phyloP scores from a whole-genome alignment of 2,797 vertebrate genomes.

The Garrulus glandarius region DNA sequence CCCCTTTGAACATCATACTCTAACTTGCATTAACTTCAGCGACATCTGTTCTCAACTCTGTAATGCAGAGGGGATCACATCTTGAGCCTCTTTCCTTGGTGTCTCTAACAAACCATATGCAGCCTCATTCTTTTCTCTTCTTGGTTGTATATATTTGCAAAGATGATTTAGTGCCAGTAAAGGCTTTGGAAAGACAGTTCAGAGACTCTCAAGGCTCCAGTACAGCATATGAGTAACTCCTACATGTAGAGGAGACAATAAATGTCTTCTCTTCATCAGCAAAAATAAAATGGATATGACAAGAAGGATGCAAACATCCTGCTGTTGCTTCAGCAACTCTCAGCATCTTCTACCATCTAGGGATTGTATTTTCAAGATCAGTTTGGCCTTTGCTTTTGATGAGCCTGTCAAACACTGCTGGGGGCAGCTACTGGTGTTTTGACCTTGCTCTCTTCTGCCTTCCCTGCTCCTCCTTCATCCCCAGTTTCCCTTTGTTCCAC shows the following conservation, averaged over 20 bases:
- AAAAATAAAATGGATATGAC: conserved; percentile 1
- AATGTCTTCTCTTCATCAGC: neutral
- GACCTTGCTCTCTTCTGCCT: neutral
- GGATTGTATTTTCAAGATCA: neutral
- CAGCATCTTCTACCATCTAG: neutral
- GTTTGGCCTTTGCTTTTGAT: neutral
- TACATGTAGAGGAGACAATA: neutral
- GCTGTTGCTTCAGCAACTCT: neutral
- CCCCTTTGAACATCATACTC: neutral
- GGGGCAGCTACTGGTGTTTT: neutral
- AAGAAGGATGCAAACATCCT: neutral
- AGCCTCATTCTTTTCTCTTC: neutral
- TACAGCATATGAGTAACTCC: neutral
- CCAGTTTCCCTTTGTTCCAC: neutral
- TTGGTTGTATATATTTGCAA: neutral
- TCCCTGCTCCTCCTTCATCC: neutral
- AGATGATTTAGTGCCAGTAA: neutral
- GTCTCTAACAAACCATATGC: neutral
- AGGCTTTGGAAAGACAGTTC: neutral
- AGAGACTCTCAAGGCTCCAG: neutral
- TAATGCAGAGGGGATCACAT: neutral
- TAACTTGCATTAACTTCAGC: neutral
- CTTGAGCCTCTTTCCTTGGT: neutral
- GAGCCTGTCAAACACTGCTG: neutral
- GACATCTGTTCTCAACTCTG: neutral